Evolutionary conservation across 2,888 invertebrate genomes (phyloP).

Genomic region (Chymomyza fuscimana): DNA sequence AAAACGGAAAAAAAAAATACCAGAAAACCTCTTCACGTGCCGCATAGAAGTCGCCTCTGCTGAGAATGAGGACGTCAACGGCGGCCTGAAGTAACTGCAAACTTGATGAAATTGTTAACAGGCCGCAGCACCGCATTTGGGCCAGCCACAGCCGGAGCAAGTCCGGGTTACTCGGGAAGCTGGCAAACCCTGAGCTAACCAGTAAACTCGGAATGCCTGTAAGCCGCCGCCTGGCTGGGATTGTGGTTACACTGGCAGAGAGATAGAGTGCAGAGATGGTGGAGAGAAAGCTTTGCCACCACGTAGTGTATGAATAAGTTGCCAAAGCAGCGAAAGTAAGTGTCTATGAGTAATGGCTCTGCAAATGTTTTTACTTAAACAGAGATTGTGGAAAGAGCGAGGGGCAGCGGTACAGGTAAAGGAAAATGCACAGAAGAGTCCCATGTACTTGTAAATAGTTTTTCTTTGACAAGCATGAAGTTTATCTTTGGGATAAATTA

Average conservation of each 20-base stretch:
- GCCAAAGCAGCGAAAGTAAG: background rate
- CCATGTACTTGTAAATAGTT: background rate
- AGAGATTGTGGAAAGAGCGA: background rate
- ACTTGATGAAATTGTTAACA: conserved; percentile 44
- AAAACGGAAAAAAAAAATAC: conserved; percentile 21
- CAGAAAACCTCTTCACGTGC: background rate
- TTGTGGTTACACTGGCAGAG: background rate
- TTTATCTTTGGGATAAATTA: background rate
- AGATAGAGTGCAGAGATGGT: too few species aligned
- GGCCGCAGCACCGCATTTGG: conserved; percentile 3
- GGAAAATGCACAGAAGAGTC: background rate
- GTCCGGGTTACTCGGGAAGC: conserved; percentile 32
- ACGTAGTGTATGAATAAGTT: conserved; percentile 1
- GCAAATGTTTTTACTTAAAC: background rate
- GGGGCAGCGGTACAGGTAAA: background rate
- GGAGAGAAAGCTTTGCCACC: too few species aligned
- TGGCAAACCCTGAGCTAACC: conserved; percentile 3
- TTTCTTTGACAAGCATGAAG: background rate
- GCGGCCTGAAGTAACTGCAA: conserved; percentile 33
- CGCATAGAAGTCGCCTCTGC: conserved; percentile 27
- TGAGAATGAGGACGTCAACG: conserved; percentile 37
- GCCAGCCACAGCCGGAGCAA: conserved; percentile 49
- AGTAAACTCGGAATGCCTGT: background rate
- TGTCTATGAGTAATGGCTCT: background rate
- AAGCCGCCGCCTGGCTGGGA: background rate